These are phyloP conservation scores for Pseudocheirus occidentalis DNA, from an alignment of 2,797 vertebrate genomes.

Conservation along the genomic window DNA sequence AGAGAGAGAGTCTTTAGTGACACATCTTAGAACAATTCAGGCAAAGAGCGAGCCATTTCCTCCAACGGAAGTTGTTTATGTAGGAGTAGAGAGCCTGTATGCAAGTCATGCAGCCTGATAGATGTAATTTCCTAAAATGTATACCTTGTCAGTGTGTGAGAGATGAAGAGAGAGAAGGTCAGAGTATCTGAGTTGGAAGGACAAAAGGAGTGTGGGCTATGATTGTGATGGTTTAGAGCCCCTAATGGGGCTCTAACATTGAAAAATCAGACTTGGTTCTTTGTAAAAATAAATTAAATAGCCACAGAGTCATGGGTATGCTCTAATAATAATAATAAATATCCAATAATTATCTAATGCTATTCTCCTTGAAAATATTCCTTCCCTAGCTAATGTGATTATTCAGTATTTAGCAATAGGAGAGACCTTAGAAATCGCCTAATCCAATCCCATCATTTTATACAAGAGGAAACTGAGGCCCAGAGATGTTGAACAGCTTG, in stretches of 20 bases:
- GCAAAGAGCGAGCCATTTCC: constrained; percentile 60
- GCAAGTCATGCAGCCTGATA: constrained; percentile 59
- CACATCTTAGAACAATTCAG: constrained; percentile 63
- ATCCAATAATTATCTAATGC: neutral
- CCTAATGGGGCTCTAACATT: constrained; percentile 17
- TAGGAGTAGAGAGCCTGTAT: constrained; percentile 54
- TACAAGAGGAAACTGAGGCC: neutral
- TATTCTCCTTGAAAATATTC: constrained; percentile 24
- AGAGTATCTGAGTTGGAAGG: constrained; percentile 61
- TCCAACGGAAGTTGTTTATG: constrained; percentile 31
- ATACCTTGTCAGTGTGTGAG: constrained; percentile 71
- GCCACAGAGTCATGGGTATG: neutral
- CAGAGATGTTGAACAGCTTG: neutral
- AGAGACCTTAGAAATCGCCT: neutral
- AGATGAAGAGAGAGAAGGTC: constrained; percentile 77
- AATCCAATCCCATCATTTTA: neutral
- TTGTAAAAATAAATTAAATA: neutral
- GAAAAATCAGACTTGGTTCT: constrained; percentile 24
- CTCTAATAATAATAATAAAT: constrained; percentile 8
- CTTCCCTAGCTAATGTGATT: constrained; percentile 20
- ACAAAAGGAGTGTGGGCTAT: constrained; percentile 40
- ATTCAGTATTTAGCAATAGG: neutral
- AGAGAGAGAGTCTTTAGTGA: constrained; percentile 37
- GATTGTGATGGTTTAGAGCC: neutral
- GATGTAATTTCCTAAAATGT: constrained; percentile 79